phyloP scores from a whole-genome alignment of 2,888 invertebrate genomes.

The Gastrophysa polygoni region DNA sequence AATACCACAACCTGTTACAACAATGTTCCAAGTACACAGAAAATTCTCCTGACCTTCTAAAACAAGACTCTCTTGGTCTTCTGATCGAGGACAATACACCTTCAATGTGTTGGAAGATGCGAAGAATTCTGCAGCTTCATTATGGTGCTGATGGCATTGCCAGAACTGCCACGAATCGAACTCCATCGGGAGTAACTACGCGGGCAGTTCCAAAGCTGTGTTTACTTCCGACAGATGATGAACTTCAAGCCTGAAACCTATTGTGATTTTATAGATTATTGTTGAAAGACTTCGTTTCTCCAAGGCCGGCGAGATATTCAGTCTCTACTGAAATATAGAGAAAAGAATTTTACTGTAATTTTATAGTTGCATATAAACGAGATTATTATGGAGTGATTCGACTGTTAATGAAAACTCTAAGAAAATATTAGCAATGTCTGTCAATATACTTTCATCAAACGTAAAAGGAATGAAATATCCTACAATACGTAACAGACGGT shows the following conservation, averaged over 20 bases:
- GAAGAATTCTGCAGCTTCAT: constrained; percentile 22
- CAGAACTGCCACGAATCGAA: constrained; percentile 21
- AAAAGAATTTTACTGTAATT: no score
- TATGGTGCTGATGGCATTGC: constrained; percentile 25
- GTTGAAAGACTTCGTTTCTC: constrained; percentile 12
- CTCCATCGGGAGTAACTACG: constrained; percentile 9
- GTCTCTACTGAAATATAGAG: no score
- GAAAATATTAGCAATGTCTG: no score
- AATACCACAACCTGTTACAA: constrained; percentile 23
- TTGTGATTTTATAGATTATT: background rate
- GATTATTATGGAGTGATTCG: no score
- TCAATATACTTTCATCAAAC: no score
- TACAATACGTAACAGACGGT: no score
- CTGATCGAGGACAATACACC: constrained; percentile 25
- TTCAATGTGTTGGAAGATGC: constrained; percentile 23
- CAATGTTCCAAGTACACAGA: constrained; percentile 19
- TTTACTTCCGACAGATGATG: constrained; percentile 7
- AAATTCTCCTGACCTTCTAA: background rate
- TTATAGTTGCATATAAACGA: no score
- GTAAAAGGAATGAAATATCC: no score
- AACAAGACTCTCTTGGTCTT: constrained; percentile 18
- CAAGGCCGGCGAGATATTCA: constrained; percentile 12
- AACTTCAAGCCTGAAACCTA: no score
- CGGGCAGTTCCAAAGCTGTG: constrained; percentile 18
- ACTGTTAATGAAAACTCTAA: no score